These are phyloP conservation scores for Anas acuta DNA, from an alignment of 2,797 vertebrate species.

Conservation along the genomic window DNA sequence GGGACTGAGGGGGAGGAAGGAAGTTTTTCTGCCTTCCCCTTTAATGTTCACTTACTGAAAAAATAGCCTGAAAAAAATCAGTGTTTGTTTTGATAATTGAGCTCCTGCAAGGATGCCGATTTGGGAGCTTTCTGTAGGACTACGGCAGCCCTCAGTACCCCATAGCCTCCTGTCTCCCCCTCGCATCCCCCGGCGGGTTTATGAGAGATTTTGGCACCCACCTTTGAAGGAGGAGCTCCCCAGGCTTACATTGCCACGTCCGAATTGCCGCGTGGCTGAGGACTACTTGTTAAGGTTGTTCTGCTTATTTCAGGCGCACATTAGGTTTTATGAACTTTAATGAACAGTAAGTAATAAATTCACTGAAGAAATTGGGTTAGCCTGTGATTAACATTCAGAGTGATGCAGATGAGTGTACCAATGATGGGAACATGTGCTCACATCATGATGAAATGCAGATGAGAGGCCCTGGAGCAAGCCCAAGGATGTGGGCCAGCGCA, in stretches of 20 bases:
- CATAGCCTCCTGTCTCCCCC: neutral
- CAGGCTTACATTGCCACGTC: neutral
- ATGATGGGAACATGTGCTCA: conserved; percentile 81
- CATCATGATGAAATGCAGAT: conserved; percentile 82
- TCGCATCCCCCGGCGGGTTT: neutral
- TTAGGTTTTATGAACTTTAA: conserved; percentile 78
- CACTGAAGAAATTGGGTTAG: conserved; percentile 80
- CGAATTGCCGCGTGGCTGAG: neutral
- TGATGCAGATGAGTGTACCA: conserved; percentile 78
- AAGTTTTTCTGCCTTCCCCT: neutral
- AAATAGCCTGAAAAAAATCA: neutral
- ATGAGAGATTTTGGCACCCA: neutral
- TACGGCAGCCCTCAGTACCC: neutral
- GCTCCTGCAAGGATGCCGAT: neutral
- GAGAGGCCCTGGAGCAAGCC: conserved; percentile 81
- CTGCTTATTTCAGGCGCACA: conserved; percentile 56
- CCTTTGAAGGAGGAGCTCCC: conserved; percentile 4
- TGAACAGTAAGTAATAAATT: conserved; percentile 81
- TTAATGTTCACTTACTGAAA: neutral
- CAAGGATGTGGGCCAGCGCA: conserved; percentile 78
- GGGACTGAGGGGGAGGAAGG: neutral
- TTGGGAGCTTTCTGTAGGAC: neutral
- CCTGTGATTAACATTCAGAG: conserved; percentile 80
- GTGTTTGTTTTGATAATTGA: conserved; percentile 3
- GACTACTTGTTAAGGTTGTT: conserved; percentile 33